Percentiles rank a stretch among this genome's conserved stretches.
phyloP scores from a whole-genome alignment of 2,797 vertebrate species.

The Podarcis siculus region DNA sequence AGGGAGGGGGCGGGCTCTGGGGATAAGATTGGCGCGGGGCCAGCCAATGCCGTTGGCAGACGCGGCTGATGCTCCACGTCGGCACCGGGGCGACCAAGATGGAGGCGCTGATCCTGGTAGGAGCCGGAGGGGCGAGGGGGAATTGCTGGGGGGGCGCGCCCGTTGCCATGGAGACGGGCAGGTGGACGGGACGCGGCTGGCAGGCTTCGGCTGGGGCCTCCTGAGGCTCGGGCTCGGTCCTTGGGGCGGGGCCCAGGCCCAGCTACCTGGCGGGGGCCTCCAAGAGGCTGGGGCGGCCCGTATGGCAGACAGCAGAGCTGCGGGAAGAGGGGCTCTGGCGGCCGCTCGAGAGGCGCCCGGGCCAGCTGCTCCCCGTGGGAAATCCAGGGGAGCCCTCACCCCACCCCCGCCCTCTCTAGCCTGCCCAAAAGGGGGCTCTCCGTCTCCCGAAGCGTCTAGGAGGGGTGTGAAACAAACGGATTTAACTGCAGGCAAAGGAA shows the following conservation, averaged over 20 bases:
- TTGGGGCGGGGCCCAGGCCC: neutral
- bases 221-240: neutral
- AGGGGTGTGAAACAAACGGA: too few species aligned
- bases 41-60: slow-evolving; percentile 56
- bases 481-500: neutral
- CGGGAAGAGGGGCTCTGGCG: neutral
- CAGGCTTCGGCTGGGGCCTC: neutral
- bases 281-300: neutral
- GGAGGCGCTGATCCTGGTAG: slow-evolving; percentile 81
- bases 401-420: neutral
- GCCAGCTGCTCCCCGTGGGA: neutral
- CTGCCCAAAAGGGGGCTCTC: neutral
- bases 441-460: neutral
- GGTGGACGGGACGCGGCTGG: neutral
- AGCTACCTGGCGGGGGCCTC: too few species aligned
- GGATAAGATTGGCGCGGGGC: slow-evolving; percentile 29
- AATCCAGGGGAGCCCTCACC: neutral
- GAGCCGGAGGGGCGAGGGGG: slow-evolving; percentile 52
- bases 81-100: slow-evolving; percentile 76
- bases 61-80: slow-evolving; percentile 76
- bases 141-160: slow-evolving; percentile 11
- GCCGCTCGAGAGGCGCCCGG: neutral
- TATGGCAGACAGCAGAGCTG: neutral
- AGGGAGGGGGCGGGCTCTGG: neutral
- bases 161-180: slow-evolving; percentile 24